These are phyloP conservation scores for Caenorhabditis parvicauda DNA, from an alignment of 2,888 invertebrate species.

Conservation along the genomic window DNA sequence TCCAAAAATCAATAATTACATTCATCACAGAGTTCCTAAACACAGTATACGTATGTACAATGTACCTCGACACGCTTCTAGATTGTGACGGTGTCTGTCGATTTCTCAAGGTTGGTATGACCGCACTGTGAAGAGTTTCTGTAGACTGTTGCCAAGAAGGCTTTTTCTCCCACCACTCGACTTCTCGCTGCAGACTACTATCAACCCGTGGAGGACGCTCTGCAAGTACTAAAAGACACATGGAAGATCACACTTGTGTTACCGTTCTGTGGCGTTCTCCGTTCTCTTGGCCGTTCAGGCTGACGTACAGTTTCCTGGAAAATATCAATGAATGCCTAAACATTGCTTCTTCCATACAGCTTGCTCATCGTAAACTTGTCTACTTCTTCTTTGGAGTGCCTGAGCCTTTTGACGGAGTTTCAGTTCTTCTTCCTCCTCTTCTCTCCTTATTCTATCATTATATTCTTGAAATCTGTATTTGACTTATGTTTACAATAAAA, in stretches of 20 bases:
- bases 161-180: constrained; percentile 53
- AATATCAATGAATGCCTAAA: no score
- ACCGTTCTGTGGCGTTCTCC: no score
- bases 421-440: constrained; percentile 33
- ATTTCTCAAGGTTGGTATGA: constrained; percentile 37
- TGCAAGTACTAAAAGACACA: no score
- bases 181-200: constrained; percentile 22
- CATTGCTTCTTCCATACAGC: no score
- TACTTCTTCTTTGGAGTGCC: constrained; percentile 28
- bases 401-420: constrained; percentile 29
- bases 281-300: no score
- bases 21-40: no score
- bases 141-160: constrained; percentile 29
- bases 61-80: constrained; percentile 9
- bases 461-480: constrained; percentile 29
- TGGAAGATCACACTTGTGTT: no score
- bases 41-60: no score
- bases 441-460: constrained; percentile 22
- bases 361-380: constrained; percentile 30
- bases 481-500: background rate
- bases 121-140: constrained; percentile 31
- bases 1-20: background rate
- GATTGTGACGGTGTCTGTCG: constrained; percentile 30
- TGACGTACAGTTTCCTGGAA: no score
- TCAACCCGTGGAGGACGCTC: constrained; percentile 10